Conservation (phyloP, 1,140 invertebrate genomes). For the Drosophila kepulauana region DNA sequence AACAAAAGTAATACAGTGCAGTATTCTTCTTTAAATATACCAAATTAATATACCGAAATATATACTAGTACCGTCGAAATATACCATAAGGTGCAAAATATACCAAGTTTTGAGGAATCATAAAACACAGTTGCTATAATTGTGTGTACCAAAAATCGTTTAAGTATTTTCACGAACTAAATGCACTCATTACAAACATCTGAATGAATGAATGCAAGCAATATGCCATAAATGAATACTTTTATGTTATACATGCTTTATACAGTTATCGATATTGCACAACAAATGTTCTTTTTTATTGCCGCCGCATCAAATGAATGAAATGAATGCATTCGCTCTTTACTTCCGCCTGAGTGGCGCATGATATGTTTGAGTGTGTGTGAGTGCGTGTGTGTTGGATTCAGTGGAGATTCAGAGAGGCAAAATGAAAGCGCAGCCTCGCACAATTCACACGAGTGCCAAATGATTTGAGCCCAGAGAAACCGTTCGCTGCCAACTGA, state of each 20-base stretch:
- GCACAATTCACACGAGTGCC: conserved; percentile 72
- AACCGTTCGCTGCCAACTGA: conserved; percentile 67
- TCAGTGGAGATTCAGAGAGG: not conserved
- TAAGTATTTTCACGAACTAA: no score
- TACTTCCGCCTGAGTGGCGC: conserved; percentile 19
- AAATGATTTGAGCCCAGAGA: conserved; percentile 53
- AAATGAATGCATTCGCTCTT: not conserved
- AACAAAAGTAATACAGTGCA: no score
- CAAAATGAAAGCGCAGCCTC: conserved; percentile 28
- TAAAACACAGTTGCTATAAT: no score
- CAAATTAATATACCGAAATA: no score
- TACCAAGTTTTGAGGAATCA: no score
- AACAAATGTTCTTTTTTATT: not conserved
- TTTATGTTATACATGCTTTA: no score
- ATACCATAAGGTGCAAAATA: no score
- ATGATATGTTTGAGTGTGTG: conserved; percentile 11
- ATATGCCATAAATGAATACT: no score
- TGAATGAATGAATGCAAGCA: not conserved
- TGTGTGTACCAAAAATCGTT: no score
- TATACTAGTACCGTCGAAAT: no score
- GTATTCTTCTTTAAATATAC: no score
- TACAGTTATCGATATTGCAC: no score
- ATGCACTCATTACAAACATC: not conserved
- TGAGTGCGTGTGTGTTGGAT: not conserved
- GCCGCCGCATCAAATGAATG: not conserved